Conservation (phyloP, 2,797 vertebrate genomes). For the Phrynocephalus vlangalii region DNA sequence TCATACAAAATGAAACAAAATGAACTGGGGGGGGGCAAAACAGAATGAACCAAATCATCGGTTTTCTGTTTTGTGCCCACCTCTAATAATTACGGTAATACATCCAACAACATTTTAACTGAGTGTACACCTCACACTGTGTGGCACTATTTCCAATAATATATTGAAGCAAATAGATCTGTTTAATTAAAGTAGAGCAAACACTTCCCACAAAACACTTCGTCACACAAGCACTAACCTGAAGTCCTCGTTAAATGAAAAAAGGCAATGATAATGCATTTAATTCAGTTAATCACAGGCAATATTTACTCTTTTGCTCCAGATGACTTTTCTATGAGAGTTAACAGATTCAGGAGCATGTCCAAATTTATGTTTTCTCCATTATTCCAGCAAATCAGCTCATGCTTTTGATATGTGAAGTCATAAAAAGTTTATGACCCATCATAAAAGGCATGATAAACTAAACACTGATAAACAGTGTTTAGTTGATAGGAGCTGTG, state of each 20-base stretch:
- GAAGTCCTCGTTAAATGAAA: neutral
- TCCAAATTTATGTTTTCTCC: neutral
- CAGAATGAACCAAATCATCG: too few species aligned
- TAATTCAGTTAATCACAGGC: neutral
- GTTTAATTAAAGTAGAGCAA: neutral
- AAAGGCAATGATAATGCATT: neutral
- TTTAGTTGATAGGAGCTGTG: neutral
- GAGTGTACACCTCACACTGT: neutral
- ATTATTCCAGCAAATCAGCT: neutral
- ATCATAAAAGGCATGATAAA: slow-evolving; percentile 11
- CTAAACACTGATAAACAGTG: too few species aligned
- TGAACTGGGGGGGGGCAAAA: too few species aligned
- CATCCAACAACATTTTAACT: neutral
- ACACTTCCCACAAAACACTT: neutral
- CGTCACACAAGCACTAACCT: neutral
- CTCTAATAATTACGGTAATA: too few species aligned
- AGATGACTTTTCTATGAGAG: neutral
- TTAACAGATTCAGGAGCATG: neutral
- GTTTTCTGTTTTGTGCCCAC: too few species aligned
- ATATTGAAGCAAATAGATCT: neutral
- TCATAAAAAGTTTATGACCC: neutral
- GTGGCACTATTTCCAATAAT: neutral
- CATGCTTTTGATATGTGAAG: neutral
- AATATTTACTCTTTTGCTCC: neutral
- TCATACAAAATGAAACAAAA: too few species aligned